Base-by-base conservation (phyloP, 2,113 vertebrate genomes). In the Oncorhynchus gorbuscha region DNA sequence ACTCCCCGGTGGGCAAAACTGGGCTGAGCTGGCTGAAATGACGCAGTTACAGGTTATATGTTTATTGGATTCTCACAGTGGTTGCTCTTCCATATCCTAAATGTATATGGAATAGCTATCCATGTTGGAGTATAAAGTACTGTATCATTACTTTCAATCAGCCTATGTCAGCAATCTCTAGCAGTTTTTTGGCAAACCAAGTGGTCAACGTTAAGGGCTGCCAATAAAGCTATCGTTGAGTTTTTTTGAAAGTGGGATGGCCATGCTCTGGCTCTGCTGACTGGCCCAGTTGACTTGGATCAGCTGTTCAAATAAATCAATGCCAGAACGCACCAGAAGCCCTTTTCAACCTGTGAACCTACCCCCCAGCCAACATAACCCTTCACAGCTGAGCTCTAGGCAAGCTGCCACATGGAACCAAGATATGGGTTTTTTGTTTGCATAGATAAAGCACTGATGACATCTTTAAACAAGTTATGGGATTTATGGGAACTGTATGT, bases 261-360 rank as follows among this genome's bases (percentile, higher is more conserved):
- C n/a, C 30, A n/a, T 45, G n/a, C 64, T 55, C 64, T 30, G 26
- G 12, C 64, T 69, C 32, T 11, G 73, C 69, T 79, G 55, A 32
- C 48, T 79, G 76, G 68, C 64, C 35, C 66, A 16, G 73, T 66
- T 75, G 74, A 72, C 69, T 5, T 49, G 28, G 11, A 79, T 82
- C 81, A 79, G 81, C 81, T 82, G 81, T 65, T 82, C 68, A 65
- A 73, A 82, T 69, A 72, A 82, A 78, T 73, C 73, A 69, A 16
- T 26, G 72, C 59, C 26, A 30, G 20, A 45, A 26, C 30, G 58
- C 69, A 70, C 18, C 20, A 70, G 69, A 70, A 70, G 30, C 39
- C n/a, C 39, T 48, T 70, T 32, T 70, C 35, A 39, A 20, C 32
- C 39, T 22, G 35, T 4, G 39, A 55, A 18, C 51, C 18, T 5